phyloP scores from a whole-genome alignment of 2,888 invertebrate species.

The Rapana venosa region DNA sequence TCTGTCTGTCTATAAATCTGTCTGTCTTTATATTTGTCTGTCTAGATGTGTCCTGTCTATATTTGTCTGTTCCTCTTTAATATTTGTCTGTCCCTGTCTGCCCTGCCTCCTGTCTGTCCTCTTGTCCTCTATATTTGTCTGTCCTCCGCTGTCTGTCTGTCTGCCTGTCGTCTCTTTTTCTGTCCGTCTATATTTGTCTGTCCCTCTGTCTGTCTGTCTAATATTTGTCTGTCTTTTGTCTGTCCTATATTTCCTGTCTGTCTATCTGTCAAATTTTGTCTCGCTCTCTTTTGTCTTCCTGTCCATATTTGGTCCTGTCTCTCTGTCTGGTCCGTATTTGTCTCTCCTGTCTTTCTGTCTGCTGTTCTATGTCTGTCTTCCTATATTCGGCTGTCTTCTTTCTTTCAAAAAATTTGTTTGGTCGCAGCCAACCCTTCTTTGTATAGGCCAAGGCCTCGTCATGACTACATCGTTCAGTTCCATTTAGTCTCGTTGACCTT shows the following conservation, averaged over 20 bases:
- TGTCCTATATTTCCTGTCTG: not conserved
- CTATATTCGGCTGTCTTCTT: not conserved
- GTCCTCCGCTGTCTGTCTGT: not conserved
- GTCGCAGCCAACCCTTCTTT: too few species aligned
- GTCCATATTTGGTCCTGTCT: not conserved
- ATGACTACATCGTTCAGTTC: too few species aligned
- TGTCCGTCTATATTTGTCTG: not conserved
- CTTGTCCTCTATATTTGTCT: not conserved
- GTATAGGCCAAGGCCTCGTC: too few species aligned
- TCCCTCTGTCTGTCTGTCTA: not conserved
- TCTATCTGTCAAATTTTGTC: not conserved
- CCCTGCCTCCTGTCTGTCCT: not conserved
- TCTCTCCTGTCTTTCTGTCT: not conserved
- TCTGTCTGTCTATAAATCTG: too few species aligned
- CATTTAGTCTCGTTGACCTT: too few species aligned
- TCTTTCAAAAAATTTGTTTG: too few species aligned
- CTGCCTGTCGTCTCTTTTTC: not conserved
- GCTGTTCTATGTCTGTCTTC: not conserved
- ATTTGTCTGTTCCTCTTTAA: not conserved
- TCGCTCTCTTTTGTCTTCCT: not conserved
- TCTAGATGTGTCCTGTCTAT: not conserved
- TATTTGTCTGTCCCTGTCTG: not conserved
- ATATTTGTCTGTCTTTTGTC: not conserved
- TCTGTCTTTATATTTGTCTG: not conserved
- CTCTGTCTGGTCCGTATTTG: not conserved